Base-by-base conservation (phyloP, 1,140 invertebrate genomes). In the Cheumatopsyche charites region DNA sequence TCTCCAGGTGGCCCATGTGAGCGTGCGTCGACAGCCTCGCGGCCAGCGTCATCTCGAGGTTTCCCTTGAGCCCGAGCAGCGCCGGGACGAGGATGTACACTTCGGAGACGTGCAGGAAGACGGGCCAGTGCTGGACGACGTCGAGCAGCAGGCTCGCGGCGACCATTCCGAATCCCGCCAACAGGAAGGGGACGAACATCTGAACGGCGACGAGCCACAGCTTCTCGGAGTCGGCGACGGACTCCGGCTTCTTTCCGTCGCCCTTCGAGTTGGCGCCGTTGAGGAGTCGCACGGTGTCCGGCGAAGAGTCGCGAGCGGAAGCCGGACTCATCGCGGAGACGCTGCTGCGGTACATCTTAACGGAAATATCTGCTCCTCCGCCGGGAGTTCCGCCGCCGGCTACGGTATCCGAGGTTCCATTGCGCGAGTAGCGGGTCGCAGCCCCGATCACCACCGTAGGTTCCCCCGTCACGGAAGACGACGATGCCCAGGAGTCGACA, bases 41-140 rank as follows among this genome's bases (percentile, higher is more conserved):
- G 0, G 96, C 96, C 67, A 99, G 85, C 0, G 96, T 98, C 97
- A 98, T 99, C 85, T 98, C 97, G 72, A 98, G 84, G 83, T 98
- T 98, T 19, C 96, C 97, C 84, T 99, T 98, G 4, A 98, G 84
- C 1, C 97, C 97, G 42, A 98, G 84, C n/a, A 99, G 84, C 6
- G 96, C 93, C 55, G 97, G 96, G 17, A 98, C 94, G 70, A 98
- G 82, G 75, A 98, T 96, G 77, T 96, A 95, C 13, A 98, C 88
- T 85, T 97, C 95, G 4, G 91, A 90, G 13, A 98, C 89, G 77
- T 91, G 82, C 75, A 87, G 82, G 82, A 94, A 98, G 6, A 98
- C 94, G 62, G 85, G 80, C 94, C 95, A 98, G 80, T 96, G 90
- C 86, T 95, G 92, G 29, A 96, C 94, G 69, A 89, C 82, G 79